Percentiles rank a stretch among this genome's conserved stretches.
These are phyloP conservation scores for Willowsia nigromaculata DNA, from an alignment of 2,888 invertebrate species.

Conservation along the genomic window DNA sequence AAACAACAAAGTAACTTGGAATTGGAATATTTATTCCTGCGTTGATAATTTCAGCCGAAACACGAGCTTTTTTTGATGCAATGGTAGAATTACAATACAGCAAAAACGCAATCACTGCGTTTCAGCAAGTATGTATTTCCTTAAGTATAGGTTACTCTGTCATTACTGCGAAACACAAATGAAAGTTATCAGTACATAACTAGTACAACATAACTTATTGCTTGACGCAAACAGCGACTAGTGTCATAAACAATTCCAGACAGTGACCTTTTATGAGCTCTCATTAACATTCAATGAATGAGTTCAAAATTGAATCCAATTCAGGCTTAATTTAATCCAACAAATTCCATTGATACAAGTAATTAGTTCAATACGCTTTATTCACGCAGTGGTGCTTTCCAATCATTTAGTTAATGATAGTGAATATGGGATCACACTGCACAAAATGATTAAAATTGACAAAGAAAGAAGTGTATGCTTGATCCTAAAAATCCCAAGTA, in stretches of 20 bases:
- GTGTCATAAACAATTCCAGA: not conserved
- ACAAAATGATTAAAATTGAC: not conserved
- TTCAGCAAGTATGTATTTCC: not conserved
- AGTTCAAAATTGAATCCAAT: not conserved
- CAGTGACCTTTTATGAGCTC: too few species aligned
- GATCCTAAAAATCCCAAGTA: slow-evolving; percentile 11
- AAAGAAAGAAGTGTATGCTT: not conserved
- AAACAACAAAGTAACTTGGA: too few species aligned
- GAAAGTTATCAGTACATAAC: too few species aligned
- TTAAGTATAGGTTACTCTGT: not conserved
- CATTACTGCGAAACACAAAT: not conserved
- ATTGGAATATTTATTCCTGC: too few species aligned
- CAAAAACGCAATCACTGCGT: too few species aligned
- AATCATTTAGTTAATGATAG: not conserved
- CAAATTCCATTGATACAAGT: not conserved
- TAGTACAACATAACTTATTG: too few species aligned
- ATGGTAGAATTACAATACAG: too few species aligned
- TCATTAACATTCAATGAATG: not conserved
- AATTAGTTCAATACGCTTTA: not conserved
- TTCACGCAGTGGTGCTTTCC: not conserved
- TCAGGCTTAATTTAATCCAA: not conserved
- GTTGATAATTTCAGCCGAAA: too few species aligned
- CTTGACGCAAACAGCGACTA: slow-evolving; percentile 4
- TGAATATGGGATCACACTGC: not conserved
- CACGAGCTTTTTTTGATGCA: too few species aligned